Base-by-base conservation (phyloP, 2,888 invertebrate species). In the Eledone cirrhosa region DNA sequence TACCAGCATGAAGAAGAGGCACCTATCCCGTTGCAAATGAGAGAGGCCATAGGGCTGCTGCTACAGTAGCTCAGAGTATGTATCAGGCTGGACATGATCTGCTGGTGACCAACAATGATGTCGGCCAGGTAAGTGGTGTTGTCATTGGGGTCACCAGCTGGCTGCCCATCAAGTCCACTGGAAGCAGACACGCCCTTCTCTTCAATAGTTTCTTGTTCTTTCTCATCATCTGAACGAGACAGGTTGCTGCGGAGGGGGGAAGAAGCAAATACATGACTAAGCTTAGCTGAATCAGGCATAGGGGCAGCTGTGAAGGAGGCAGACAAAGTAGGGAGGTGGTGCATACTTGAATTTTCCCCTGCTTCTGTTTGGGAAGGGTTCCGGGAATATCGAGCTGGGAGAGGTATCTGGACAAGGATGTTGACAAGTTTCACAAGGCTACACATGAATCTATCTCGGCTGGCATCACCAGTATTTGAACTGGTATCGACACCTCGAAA, bases 21-120 rank as follows among this genome's bases (percentile, higher is more conserved):
- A n/a, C 80, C 87, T 87, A 86, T 84, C 33, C 88, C 86, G 67
- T 88, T 86, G 76, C 93, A 92, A 0, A 93, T 92, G 24, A 93
- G 92, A 81, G 94, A 93, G 8, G 94, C 94, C 85, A 94, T 92
- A 0, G 94, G 94, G 48, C 93, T 94, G 79, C 94, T 93, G 81
- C 93, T 93, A 89, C 95, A 96, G 84, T 94, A 93, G 19, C 95
- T 94, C 69, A 97, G 92, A 0, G 96, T 94, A 82, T 94, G 94
- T 88, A 96, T 93, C 86, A 97, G 93, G 83, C 95, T 93, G 89
- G 95, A 94, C 94, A 97, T 96, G 27, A 95, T 95, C 0, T 95
- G 94, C 59, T 83, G 83, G 78, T 89, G 86, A n/a, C 86, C 86
- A 31, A 89, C 84, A 48, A 90, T 88, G 29, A 90, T 86, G 79